Conservation (phyloP, 1,140 invertebrate species). For the Metaphire vulgaris region DNA sequence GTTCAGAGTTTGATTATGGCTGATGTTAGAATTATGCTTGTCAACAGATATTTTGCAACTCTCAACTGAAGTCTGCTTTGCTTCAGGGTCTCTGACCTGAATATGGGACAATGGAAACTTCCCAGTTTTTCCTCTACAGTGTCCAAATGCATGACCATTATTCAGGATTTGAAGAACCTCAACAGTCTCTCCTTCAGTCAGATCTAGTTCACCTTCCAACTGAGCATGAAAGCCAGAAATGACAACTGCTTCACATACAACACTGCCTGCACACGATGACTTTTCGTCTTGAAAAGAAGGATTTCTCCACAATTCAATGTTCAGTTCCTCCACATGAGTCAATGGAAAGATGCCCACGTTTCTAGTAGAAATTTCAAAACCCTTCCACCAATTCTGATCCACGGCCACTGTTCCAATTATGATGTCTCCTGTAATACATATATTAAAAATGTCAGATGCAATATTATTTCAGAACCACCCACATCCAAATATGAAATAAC, state of each 20-base stretch:
- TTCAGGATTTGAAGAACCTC: conserved; percentile 51
- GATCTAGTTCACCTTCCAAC: conserved; percentile 61
- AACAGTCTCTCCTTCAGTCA: conserved; percentile 58
- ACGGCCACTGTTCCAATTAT: conserved; percentile 56
- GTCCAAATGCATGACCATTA: conserved; percentile 44
- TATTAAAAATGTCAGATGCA: not conserved
- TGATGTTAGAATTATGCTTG: too few relatives aligned
- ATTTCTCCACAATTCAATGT: conserved; percentile 36
- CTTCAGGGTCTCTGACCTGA: conserved; percentile 37
- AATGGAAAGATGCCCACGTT: conserved; percentile 58
- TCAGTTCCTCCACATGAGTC: conserved; percentile 57
- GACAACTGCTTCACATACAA: conserved; percentile 37
- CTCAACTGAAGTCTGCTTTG: too few relatives aligned
- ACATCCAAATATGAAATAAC: too few relatives aligned
- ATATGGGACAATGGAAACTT: conserved; percentile 46
- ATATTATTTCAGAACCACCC: too few relatives aligned
- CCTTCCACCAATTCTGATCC: conserved; percentile 59
- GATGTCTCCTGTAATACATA: conserved; percentile 54
- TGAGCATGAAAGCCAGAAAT: conserved; percentile 56
- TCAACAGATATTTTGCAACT: too few relatives aligned
- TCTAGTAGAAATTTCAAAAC: conserved; percentile 41
- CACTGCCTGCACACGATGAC: conserved; percentile 1
- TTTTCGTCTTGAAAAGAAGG: conserved; percentile 22
- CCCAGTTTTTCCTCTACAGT: conserved; percentile 38
- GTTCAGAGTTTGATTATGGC: too few relatives aligned